Conservation (phyloP, 2,113 vertebrate species). For the Entomyzon cyanotis region DNA sequence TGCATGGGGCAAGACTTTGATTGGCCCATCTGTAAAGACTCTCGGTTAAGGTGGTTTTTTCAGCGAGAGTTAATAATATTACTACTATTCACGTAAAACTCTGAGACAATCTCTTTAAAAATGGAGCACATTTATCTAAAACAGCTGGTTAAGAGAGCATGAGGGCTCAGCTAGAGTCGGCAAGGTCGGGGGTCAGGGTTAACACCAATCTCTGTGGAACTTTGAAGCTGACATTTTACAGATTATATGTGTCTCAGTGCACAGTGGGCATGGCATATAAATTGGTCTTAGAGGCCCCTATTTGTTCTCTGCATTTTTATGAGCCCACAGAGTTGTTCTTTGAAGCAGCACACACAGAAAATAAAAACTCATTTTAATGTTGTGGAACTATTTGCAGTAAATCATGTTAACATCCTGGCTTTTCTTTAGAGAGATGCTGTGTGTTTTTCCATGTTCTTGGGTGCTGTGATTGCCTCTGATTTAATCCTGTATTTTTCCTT, state of each 20-base stretch:
- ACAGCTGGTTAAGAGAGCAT: conserved; percentile 87
- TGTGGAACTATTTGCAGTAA: conserved; percentile 81
- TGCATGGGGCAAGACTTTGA: conserved; percentile 72
- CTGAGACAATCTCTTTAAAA: conserved; percentile 81
- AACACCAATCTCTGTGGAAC: conserved; percentile 88
- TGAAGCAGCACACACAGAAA: conserved; percentile 82
- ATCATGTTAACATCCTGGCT: conserved; percentile 80
- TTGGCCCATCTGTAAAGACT: conserved; percentile 73
- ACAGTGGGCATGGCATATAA: conserved; percentile 84
- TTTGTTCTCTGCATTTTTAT: conserved; percentile 87
- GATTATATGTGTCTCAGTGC: conserved; percentile 84
- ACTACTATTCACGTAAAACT: conserved; percentile 75
- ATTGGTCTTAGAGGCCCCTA: conserved; percentile 84
- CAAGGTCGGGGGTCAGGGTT: conserved; percentile 86
- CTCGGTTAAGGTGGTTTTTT: conserved; percentile 75
- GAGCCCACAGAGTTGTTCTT: conserved; percentile 85
- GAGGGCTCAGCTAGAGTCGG: conserved; percentile 82
- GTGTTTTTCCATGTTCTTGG: conserved; percentile 23
- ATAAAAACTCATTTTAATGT: conserved; percentile 84
- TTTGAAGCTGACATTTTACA: conserved; percentile 95
- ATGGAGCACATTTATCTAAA: conserved; percentile 87
- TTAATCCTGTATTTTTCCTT: background rate
- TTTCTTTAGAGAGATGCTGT: conserved; percentile 42
- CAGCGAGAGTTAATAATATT: conserved; percentile 81
- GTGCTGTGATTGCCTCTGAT: background rate